phyloP scores from a whole-genome alignment of 2,888 invertebrate species.

The Drosophila anceps region DNA sequence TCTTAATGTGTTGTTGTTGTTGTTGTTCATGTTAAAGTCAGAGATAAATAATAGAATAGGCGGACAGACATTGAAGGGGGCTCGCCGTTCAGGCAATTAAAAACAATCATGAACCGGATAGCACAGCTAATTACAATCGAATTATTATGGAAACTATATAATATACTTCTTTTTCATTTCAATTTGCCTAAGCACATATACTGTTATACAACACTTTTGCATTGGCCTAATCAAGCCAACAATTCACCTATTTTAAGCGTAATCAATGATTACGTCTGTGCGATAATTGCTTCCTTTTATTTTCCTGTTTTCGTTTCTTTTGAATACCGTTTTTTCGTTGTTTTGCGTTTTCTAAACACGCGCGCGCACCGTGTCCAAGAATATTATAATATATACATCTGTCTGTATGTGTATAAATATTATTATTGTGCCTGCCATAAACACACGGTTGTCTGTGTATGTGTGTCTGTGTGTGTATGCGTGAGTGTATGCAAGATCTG shows the following conservation, averaged over 20 bases:
- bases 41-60: conserved; percentile 24
- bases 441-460: background rate
- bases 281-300: conserved; percentile 32
- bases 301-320: conserved; percentile 44
- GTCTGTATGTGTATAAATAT: conserved; percentile 6
- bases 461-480: background rate
- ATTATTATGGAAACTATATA: background rate
- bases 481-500: conserved; percentile 13
- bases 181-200: background rate
- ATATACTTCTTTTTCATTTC: background rate
- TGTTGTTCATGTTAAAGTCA: conserved; percentile 17
- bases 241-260: conserved; percentile 37
- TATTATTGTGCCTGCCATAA: conserved; percentile 7
- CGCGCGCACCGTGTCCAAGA: conserved; percentile 58
- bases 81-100: conserved; percentile 31
- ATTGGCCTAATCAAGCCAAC: background rate
- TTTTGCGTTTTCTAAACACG: conserved; percentile 71
- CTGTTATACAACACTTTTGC: conserved; percentile 26
- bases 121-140: conserved; percentile 3
- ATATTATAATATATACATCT: conserved; percentile 5
- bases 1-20: conserved; percentile 24
- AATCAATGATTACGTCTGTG: conserved; percentile 63
- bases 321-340: conserved; percentile 54
- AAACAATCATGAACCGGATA: conserved; percentile 8
- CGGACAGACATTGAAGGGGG: conserved; percentile 27